A percentile compares a stretch with the other conserved stretches of the same genome.
These are phyloP conservation scores for Drosophila kepulauana DNA, from an alignment of 1,140 invertebrate species.

Conservation along the genomic window DNA sequence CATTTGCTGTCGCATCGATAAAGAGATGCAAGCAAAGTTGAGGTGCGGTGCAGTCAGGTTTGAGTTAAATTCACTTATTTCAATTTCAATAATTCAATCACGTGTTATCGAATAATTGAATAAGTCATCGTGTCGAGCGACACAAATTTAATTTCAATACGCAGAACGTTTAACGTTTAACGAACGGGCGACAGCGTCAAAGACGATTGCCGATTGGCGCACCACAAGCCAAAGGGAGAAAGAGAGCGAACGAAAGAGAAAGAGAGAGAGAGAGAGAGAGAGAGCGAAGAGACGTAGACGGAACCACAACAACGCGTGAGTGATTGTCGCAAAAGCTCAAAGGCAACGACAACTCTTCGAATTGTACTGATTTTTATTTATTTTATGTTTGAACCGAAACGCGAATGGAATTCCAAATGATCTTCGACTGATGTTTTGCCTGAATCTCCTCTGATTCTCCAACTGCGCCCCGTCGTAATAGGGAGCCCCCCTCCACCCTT, in stretches of 20 bases:
- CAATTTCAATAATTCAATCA: slow-evolving; percentile 81
- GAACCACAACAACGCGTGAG: slow-evolving; percentile 72
- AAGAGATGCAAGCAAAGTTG: not conserved
- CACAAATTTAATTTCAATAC: slow-evolving; percentile 83
- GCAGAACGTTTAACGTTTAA: slow-evolving; percentile 72
- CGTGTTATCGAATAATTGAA: slow-evolving; percentile 83
- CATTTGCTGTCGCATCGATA: too few species aligned
- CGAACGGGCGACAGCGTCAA: slow-evolving; percentile 56
- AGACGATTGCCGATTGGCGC: slow-evolving; percentile 65
- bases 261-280: not conserved
- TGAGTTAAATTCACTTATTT: slow-evolving; percentile 44
- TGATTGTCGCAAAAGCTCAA: slow-evolving; percentile 83
- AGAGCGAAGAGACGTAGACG: slow-evolving; percentile 41
- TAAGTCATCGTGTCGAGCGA: slow-evolving; percentile 82
- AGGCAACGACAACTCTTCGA: slow-evolving; percentile 79
- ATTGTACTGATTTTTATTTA: slow-evolving; percentile 84
- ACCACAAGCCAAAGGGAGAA: not conserved
- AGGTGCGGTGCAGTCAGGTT: not conserved
- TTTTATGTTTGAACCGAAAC: slow-evolving; percentile 83
- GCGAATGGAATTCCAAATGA: slow-evolving; percentile 71
- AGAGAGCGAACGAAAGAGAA: not conserved
- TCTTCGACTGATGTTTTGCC: too few species aligned
- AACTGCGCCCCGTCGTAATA: slow-evolving; percentile 55
- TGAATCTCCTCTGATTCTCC: not conserved
- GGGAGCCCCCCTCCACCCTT: not conserved